phyloP scores from a whole-genome alignment of 1,140 invertebrate genomes.

The Matsumurasca onukii region DNA sequence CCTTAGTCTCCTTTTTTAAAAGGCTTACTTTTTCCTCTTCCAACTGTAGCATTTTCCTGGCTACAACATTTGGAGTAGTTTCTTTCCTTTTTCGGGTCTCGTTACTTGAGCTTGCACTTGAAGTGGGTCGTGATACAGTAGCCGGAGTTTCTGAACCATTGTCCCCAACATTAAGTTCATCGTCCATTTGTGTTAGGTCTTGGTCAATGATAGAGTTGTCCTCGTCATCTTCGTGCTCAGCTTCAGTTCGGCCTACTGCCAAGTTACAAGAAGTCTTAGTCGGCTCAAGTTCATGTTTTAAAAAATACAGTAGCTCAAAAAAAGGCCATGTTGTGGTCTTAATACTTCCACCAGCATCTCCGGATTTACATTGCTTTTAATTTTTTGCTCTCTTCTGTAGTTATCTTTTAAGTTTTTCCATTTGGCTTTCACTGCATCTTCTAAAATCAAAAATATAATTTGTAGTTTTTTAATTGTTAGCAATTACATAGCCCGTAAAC shows the following conservation, averaged over 20 bases:
- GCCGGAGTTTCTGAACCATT: neutral
- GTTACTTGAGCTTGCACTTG: neutral
- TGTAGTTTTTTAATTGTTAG: no score
- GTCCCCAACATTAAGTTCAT: neutral
- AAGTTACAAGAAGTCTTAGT: neutral
- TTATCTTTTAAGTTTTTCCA: neutral
- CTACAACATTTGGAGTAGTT: neutral
- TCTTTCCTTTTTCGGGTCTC: neutral
- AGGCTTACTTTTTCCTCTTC: constrained; percentile 1
- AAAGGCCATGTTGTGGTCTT: neutral
- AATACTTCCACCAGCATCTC: neutral
- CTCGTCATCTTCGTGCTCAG: no score
- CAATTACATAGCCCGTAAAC: no score
- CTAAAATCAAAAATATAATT: neutral
- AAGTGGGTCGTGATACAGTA: neutral
- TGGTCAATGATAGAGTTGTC: no score
- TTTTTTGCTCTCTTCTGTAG: neutral
- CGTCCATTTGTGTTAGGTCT: no score
- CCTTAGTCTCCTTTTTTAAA: neutral
- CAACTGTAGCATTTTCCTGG: neutral
- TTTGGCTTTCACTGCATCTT: neutral
- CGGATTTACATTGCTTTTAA: neutral
- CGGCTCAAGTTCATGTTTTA: neutral
- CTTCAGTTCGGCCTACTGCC: no score
- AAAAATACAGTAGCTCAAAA: constrained; percentile 1